A percentile compares a stretch with the other conserved stretches of the same genome.
Evolutionary conservation across 2,888 invertebrate genomes (phyloP).

Genomic region (Drosophila yooni): DNA sequence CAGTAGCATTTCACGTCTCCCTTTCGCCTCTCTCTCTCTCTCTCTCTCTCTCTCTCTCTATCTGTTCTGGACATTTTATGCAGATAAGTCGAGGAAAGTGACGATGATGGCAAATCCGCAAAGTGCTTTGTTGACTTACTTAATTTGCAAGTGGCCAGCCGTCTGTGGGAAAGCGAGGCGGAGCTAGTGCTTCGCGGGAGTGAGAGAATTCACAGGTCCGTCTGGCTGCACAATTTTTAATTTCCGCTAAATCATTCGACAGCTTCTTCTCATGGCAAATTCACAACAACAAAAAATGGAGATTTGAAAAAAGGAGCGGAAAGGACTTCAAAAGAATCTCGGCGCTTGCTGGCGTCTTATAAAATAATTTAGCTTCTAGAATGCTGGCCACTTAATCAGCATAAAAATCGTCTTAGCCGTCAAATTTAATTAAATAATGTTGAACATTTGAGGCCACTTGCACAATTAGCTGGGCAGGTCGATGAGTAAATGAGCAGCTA

Average conservation of each 20-base stretch:
- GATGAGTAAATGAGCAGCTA: constrained; percentile 66
- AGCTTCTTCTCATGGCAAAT: constrained; percentile 51
- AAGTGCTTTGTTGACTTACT: constrained; percentile 80
- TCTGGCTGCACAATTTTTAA: constrained; percentile 70
- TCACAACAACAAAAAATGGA: constrained; percentile 32
- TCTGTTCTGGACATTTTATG: constrained; percentile 53
- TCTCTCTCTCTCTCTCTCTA: constrained; percentile 6
- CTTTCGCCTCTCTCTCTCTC: neutral
- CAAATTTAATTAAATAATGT: constrained; percentile 73
- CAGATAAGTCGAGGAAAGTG: constrained; percentile 68
- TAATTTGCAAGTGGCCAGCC: constrained; percentile 69
- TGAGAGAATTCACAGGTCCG: constrained; percentile 15
- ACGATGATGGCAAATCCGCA: constrained; percentile 69
- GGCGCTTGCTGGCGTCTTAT: constrained; percentile 17
- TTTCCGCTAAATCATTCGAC: constrained; percentile 65
- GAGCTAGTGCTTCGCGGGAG: neutral
- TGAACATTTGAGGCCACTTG: constrained; percentile 67
- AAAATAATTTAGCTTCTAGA: constrained; percentile 35
- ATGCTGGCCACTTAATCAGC: constrained; percentile 74
- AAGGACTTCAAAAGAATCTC: constrained; percentile 64
- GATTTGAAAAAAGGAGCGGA: constrained; percentile 9
- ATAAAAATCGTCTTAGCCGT: constrained; percentile 64
- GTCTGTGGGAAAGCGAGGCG: neutral
- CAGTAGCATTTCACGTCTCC: constrained; percentile 29
- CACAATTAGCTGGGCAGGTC: constrained; percentile 65